Evolutionary conservation across 2,888 invertebrate species (phyloP), one percentile per base, ranked within the genome.

Genomic region (Drosophila neotestacea): DNA sequence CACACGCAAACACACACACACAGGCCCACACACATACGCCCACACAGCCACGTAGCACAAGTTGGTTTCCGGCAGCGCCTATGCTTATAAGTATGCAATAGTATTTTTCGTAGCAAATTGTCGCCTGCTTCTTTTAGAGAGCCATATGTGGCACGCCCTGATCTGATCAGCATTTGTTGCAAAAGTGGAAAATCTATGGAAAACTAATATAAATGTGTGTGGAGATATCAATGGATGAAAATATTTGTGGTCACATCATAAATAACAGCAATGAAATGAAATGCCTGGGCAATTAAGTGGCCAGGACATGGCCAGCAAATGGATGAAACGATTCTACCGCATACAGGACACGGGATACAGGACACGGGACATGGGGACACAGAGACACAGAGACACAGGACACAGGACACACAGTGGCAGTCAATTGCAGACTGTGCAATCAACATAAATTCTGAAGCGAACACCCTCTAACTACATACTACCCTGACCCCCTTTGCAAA

Each of bases 181-280:
- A 52, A n/a, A 9, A 28, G 60, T 51, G 50, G 41, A 56, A 56
- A 62, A 54, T 64, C 13, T 56, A 52, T 47, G 6, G 46, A 55
- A 62, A 70, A 67, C 56, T 44, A 46, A 74, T 65, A 41, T 42
- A 59, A 48, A 63, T 55, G 55, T 65, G 46, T 60, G 13, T 34
- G 22, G 3, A 22, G 64, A 76, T 79, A 81, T 85, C 80, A 85
- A 80, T 82, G 78, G 41, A 46, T 11, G 52, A 63, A 75, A 56
- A 59, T 51, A 77, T 85, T 85, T 82, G 86, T 73, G 82, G 84
- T 71, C 70, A 77, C 48, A 61, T 73, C 77, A 81, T 83, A 86
- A 83, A 86, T 84, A 86, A 86, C 70, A 60, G 86, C 74, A 72
- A 69, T 81, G 71, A 82, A 85, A 80, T 85, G 68, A 83, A 85